Evolutionary conservation across 2,113 vertebrate genomes (phyloP).

Genomic region (Xiphorhynchus elegans): DNA sequence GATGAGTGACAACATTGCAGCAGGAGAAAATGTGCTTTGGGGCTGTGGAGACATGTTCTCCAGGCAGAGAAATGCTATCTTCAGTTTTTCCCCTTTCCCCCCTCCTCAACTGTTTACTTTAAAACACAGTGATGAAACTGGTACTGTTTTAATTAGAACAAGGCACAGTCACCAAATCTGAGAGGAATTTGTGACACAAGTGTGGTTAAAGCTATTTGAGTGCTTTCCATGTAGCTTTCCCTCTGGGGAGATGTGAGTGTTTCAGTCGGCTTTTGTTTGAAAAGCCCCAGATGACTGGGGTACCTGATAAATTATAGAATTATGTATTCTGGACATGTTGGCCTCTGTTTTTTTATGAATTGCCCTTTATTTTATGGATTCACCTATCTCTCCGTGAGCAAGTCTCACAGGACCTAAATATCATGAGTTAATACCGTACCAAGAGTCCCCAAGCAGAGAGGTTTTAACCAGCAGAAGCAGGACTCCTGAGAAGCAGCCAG

Average conservation of each 20-base stretch:
- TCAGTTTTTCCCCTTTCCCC: neutral
- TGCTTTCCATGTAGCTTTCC: neutral
- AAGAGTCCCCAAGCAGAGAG: neutral
- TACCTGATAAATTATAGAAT: neutral
- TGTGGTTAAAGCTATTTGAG: conserved; percentile 24
- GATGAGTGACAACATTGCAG: neutral
- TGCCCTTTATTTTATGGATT: neutral
- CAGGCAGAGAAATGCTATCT: neutral
- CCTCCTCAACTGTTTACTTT: neutral
- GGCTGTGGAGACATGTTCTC: neutral
- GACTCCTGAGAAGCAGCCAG: neutral
- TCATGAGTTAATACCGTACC: neutral
- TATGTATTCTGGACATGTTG: neutral
- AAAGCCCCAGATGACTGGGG: neutral
- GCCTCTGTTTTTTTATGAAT: neutral
- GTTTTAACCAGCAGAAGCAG: neutral
- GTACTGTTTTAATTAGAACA: neutral
- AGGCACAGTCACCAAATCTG: neutral
- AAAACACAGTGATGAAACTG: neutral
- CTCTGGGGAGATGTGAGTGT: neutral
- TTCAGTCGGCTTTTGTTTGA: neutral
- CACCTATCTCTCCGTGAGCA: neutral
- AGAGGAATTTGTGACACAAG: conserved; percentile 29
- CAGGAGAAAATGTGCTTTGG: neutral
- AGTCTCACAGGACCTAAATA: neutral